Evolutionary conservation across 2,797 vertebrate species (phyloP), one percentile per base, ranked within the genome.

Genomic region (Euphonia xanthogaster): DNA sequence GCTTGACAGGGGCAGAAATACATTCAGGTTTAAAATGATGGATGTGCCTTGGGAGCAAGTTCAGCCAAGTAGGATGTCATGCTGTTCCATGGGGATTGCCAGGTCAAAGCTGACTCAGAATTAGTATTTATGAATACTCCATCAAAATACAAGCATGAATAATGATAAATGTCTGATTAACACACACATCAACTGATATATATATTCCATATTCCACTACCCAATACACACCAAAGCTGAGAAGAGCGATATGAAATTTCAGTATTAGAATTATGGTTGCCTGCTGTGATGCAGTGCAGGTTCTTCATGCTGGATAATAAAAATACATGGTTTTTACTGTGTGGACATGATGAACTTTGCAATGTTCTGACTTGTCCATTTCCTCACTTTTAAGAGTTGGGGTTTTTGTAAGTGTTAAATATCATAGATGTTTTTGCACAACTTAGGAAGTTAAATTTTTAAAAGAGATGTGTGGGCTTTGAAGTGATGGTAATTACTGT

Each of bases 41-140:
- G 42, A 65, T 91, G 48, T 85, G 91, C 72, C 87, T 66, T 74
- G 35, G 39, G 91, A 88, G 65, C 81, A 89, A 67, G 94, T 95
- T 84, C 90, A 95, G 79, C 91, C 88, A 68, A 93, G 84, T 24
- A 72, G 66, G 72, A 68, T 87, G 76, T 95, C 85, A 40, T 35
- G 74, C 76, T 80, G 35, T 72, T 86, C 76, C 48, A 17, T 83
- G 79, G 93, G 91, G 83, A 91, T 75, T 95, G 79, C 82, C 80
- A 70, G 95, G 94, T 95, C 94, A 95, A 90, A 93, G 33, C 95
- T 96, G 93, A 96, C 90, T 96, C 94, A 95, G 65, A 94, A 83
- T 91, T 85, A 67, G 58, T 83, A 55, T 93, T 95, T 94, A 88
- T 88, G 79, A 88, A 60, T 78, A 47, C 79, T 91, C 79, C n/a